Percentiles rank a stretch among this genome's conserved stretches.
Conservation (phyloP, 1,140 invertebrate genomes). For the Drosophila ercepeae region DNA sequence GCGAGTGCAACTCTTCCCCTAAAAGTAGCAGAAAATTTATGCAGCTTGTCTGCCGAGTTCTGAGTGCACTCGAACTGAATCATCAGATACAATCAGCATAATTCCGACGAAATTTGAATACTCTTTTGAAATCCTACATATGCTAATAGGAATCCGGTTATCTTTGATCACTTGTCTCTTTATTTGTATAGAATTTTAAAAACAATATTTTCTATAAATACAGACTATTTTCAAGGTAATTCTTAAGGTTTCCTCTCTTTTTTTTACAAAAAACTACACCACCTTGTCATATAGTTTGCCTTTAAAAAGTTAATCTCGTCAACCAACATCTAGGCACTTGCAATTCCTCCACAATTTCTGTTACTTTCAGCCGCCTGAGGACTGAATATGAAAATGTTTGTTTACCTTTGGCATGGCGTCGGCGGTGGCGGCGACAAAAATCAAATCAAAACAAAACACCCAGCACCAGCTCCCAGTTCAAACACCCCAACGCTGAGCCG, state of each 20-base stretch:
- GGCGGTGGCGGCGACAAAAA: constrained; percentile 56
- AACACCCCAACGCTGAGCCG: constrained; percentile 49
- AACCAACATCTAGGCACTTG: constrained; percentile 1
- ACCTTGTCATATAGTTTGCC: constrained; percentile 4
- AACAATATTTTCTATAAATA: not conserved
- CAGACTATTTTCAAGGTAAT: no score
- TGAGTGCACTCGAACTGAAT: constrained; percentile 16
- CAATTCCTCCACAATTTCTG: not conserved
- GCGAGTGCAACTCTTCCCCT: not conserved
- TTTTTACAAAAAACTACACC: not conserved
- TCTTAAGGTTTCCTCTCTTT: no score
- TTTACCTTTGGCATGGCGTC: constrained; percentile 65
- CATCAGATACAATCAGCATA: constrained; percentile 10
- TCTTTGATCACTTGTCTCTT: not conserved
- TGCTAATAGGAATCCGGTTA: constrained; percentile 6
- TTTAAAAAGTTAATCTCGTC: constrained; percentile 15
- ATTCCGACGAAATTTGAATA: constrained; percentile 36
- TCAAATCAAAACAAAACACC: constrained; percentile 66
- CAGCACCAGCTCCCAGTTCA: constrained; percentile 51
- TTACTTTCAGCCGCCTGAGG: constrained; percentile 16
- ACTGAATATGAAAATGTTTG: constrained; percentile 26
- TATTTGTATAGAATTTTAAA: not conserved
- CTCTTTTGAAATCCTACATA: constrained; percentile 10
- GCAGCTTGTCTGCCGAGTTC: constrained; percentile 4
- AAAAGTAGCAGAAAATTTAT: constrained; percentile 37